phyloP scores from a whole-genome alignment of 64 coral and sea anemone species.

The Porites australiensis region DNA sequence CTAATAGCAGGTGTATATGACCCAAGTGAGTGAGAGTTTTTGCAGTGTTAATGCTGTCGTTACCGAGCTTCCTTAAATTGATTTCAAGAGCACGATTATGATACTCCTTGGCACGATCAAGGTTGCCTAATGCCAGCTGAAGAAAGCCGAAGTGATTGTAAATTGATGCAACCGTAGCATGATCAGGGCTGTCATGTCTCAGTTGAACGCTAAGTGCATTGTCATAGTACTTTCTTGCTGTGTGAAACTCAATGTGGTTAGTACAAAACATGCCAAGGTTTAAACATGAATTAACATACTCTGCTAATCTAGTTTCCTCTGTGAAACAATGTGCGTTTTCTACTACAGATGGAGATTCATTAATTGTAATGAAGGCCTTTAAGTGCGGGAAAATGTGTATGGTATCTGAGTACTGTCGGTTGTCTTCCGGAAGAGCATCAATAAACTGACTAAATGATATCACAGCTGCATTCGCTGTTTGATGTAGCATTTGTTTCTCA shows the following conservation, averaged over 20 bases:
- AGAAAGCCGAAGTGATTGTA: no score
- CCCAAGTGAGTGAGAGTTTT: neutral
- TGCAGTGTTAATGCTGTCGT: no score
- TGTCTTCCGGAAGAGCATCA: neutral
- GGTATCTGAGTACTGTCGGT: neutral
- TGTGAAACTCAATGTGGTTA: neutral
- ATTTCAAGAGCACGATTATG: no score
- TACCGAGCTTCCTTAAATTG: no score
- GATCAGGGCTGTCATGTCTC: neutral
- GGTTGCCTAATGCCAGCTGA: no score
- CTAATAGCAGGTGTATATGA: neutral
- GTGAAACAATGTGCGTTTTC: no score
- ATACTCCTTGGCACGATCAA: no score
- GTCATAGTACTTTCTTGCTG: neutral
- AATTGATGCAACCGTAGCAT: constrained; percentile 2
- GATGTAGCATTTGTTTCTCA: neutral
- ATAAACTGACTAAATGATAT: constrained; percentile 6
- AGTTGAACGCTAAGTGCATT: neutral
- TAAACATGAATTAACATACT: neutral
- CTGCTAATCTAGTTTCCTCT: neutral
- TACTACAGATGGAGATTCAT: no score
- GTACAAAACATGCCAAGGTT: neutral
- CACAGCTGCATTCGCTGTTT: neutral
- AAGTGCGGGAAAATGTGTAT: neutral
- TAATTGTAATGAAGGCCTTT: neutral